A percentile compares a stretch with the other conserved stretches of the same genome.
These are phyloP conservation scores for Pseudanteris insignis DNA, from an alignment of 2,888 invertebrate species.

Conservation along the genomic window DNA sequence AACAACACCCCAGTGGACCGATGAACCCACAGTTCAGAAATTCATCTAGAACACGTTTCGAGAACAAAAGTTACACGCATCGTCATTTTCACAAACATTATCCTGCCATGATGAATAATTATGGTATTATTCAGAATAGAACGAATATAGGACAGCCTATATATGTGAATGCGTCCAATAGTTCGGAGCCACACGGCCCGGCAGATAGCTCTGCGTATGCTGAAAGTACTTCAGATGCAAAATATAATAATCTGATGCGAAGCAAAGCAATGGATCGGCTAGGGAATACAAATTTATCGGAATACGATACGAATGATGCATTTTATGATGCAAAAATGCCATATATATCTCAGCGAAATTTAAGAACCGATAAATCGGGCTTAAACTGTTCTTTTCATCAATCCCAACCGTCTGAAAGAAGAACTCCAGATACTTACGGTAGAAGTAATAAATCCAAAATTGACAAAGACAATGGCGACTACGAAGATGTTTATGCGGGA, in stretches of 20 bases:
- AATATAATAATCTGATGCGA: constrained; percentile 55
- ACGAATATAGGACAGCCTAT: constrained; percentile 74
- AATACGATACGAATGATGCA: constrained; percentile 51
- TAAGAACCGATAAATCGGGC: constrained; percentile 61
- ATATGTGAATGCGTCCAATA: constrained; percentile 91
- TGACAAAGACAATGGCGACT: constrained; percentile 69
- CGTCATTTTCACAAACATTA: constrained; percentile 17
- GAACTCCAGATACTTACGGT: constrained; percentile 86
- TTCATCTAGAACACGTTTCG: too few relatives aligned
- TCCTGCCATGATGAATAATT: constrained; percentile 27
- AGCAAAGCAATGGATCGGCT: constrained; percentile 52
- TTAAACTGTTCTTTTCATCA: constrained; percentile 63
- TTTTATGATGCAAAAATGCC: constrained; percentile 62
- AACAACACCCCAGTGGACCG: too few relatives aligned
- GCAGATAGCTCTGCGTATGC: too few relatives aligned
- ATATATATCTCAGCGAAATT: constrained; percentile 65
- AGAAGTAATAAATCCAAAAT: constrained; percentile 63
- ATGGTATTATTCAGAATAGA: constrained; percentile 55
- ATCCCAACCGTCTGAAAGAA: constrained; percentile 70
- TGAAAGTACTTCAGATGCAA: constrained; percentile 70
- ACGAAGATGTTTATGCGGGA: constrained; percentile 77
- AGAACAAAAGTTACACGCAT: constrained; percentile 47
- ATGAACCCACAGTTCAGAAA: too few relatives aligned
- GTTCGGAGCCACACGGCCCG: too few relatives aligned
- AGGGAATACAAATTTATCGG: constrained; percentile 57